These are phyloP conservation scores for Ganaspis brasiliensis DNA, from an alignment of 2,888 invertebrate genomes.

Conservation along the genomic window DNA sequence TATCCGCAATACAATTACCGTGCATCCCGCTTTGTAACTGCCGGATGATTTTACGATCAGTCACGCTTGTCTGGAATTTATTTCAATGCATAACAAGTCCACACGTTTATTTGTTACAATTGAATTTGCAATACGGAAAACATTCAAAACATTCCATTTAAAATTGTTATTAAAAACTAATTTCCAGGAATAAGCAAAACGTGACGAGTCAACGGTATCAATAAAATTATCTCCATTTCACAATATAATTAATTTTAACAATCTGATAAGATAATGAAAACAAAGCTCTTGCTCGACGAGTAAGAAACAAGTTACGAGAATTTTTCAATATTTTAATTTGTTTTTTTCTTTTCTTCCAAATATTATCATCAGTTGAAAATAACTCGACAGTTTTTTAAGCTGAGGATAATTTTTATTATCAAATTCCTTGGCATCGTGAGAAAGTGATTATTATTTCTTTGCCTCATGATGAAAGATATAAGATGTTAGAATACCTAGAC, in stretches of 20 bases:
- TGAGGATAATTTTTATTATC: neutral
- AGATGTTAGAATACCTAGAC: neutral
- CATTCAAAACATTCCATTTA: neutral
- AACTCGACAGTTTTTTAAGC: too few relatives aligned
- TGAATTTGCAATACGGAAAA: conserved; percentile 24
- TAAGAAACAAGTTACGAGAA: too few relatives aligned
- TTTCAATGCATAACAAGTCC: conserved; percentile 43
- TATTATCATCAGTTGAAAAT: too few relatives aligned
- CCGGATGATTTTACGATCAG: conserved; percentile 41
- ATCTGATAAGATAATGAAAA: too few relatives aligned
- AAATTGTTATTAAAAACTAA: conserved; percentile 25
- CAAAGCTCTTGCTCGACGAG: too few relatives aligned
- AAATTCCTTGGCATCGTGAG: neutral
- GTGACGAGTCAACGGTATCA: neutral
- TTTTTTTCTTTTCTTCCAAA: too few relatives aligned
- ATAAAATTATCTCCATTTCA: neutral
- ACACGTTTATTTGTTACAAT: conserved; percentile 36
- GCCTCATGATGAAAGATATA: too few relatives aligned
- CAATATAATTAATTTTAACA: neutral
- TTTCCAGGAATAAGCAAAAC: neutral
- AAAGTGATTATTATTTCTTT: too few relatives aligned
- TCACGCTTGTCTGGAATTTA: conserved; percentile 44
- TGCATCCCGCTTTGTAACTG: conserved; percentile 31
- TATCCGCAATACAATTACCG: conserved; percentile 41
- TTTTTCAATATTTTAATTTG: too few relatives aligned